Base-by-base conservation (phyloP, 2,797 vertebrate species). In the Hipposideros larvatus region DNA sequence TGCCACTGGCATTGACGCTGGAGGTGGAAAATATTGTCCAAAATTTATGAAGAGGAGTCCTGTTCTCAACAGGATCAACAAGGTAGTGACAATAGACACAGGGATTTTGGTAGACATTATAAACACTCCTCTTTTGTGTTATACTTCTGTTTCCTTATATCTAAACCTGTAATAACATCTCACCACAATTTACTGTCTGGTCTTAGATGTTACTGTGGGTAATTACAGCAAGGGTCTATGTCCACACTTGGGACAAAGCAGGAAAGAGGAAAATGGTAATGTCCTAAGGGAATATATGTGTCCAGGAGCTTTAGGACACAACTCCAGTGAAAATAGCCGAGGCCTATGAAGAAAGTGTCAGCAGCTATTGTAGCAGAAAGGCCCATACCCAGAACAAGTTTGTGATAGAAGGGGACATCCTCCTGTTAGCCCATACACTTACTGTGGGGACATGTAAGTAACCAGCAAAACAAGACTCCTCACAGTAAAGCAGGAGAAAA, bases 1-100 rank as follows among this genome's bases (percentile, higher is more conserved):
- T 61, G 13, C 8, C 22, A 70, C 28, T 55, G 18, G 11, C 14
- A 11, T n/a, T 59, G 28, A 48, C 11, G 11, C 22, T 92, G 48
- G 15, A 74, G 22, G 34, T 66, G 34, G 37, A 61, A 48, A 43
- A 87, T 37, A 10, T 2, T 37, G 79, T 41, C 74, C 34, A 48
- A 61, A 61, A 14, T 31, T 55, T 16, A 13, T 41, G 28, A 77
- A 75, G 24, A 61, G 34, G 31, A 55, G 8, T 53, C 10, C 59
- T 88, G 18, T 28, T 78, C 37, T 41, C 61, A 18, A n/a, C 2
- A 91, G 24, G 4, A 59, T 78, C 37, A 28, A 41, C 28, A 55
- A 2, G 2, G 37, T 28, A 43, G 5, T 59, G 11, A 2, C 1
- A 5, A 8, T 55, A 3, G 19, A 77, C 1, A 4, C 8, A 4